phyloP scores from a whole-genome alignment of 2,888 invertebrate species.

The Drosophila kambysellisi region DNA sequence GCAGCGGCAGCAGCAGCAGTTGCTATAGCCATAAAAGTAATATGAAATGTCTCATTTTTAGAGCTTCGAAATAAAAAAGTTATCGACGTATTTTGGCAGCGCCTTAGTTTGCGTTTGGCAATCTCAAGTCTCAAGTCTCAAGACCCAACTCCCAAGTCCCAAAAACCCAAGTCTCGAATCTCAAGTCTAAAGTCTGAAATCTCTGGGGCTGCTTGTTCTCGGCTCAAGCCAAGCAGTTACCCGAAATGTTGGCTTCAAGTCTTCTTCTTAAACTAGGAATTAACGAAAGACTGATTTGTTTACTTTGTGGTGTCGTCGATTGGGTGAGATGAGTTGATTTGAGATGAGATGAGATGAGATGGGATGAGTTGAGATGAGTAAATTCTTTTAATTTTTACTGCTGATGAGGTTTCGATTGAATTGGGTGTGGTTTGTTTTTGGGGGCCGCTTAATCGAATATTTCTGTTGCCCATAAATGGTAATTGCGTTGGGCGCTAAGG shows the following conservation, averaged over 20 bases:
- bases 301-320: background rate
- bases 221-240: background rate
- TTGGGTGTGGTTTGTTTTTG: constrained; percentile 19
- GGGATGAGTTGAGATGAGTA: background rate
- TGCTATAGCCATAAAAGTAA: constrained; percentile 79
- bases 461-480: constrained; percentile 78
- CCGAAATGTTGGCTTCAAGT: background rate
- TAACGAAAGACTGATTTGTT: background rate
- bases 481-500: constrained; percentile 43
- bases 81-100: constrained; percentile 73
- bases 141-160: constrained; percentile 6
- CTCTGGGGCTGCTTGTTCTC: background rate
- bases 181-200: background rate
- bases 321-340: too few relatives aligned
- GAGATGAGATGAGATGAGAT: background rate
- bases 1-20: constrained; percentile 57
- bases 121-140: constrained; percentile 21
- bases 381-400: constrained; percentile 15
- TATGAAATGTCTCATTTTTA: constrained; percentile 81
- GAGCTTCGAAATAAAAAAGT: constrained; percentile 81
- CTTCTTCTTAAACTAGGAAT: background rate
- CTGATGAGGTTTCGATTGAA: constrained; percentile 35
- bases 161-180: constrained; percentile 8
- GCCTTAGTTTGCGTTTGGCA: constrained; percentile 42
- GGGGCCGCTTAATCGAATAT: constrained; percentile 70